Evolutionary conservation across 2,797 vertebrate genomes (phyloP).

Genomic region (Myotis vivesi): DNA sequence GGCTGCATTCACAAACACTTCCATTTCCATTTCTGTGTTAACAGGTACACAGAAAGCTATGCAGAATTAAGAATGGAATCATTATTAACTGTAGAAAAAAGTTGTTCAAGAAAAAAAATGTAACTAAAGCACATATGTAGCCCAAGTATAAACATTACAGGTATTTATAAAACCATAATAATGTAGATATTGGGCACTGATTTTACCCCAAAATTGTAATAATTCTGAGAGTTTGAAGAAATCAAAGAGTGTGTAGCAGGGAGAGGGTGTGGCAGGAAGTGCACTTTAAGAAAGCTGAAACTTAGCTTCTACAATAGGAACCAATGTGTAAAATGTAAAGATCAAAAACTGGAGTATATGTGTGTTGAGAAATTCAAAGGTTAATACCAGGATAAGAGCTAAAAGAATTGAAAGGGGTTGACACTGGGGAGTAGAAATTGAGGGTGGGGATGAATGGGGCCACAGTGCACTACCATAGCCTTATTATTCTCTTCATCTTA

Average conservation of each 20-base stretch:
- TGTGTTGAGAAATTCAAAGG: neutral
- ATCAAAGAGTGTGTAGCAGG: neutral
- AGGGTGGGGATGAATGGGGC: neutral
- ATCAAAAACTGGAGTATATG: neutral
- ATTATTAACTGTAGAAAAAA: neutral
- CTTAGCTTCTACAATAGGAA: neutral
- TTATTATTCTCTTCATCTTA: neutral
- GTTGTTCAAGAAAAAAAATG: neutral
- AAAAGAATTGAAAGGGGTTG: neutral
- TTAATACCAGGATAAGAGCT: neutral
- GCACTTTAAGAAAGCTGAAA: neutral
- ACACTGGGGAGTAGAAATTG: neutral
- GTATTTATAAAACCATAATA: neutral
- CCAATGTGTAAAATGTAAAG: neutral
- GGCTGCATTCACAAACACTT: neutral
- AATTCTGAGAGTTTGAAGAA: neutral
- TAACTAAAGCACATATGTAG: neutral
- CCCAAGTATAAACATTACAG: conserved; percentile 1
- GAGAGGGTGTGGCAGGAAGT: neutral
- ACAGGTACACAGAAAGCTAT: neutral
- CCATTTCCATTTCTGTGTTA: neutral
- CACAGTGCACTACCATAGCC: neutral
- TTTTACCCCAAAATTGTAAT: neutral
- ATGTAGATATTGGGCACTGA: neutral
- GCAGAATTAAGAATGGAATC: conserved; percentile 6